Evolutionary conservation across 2,888 invertebrate genomes (phyloP).

Genomic region (Herminia tarsipennalis): DNA sequence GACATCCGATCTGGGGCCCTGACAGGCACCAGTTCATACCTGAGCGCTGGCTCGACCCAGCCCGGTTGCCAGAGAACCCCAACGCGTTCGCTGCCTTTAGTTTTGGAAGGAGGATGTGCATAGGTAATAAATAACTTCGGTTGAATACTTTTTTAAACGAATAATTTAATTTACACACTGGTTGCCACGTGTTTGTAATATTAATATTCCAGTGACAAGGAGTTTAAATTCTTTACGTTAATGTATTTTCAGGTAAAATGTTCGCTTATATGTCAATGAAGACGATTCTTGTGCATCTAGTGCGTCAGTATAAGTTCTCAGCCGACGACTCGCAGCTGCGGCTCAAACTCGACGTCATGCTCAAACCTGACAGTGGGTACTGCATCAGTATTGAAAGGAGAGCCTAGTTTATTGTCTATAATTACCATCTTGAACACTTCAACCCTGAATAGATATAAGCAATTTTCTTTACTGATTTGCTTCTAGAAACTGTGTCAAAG

Average conservation of each 20-base stretch:
- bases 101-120: conserved; percentile 63
- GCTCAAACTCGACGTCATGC: conserved; percentile 61
- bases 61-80: conserved; percentile 52
- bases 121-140: no score
- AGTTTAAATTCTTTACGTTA: neutral
- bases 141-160: no score
- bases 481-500: no score
- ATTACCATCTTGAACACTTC: no score
- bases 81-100: conserved; percentile 62
- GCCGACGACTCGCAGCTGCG: conserved; percentile 57
- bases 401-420: no score
- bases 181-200: no score
- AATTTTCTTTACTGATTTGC: no score
- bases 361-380: conserved; percentile 61
- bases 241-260: conserved; percentile 55
- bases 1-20: conserved; percentile 62
- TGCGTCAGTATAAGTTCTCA: conserved; percentile 55
- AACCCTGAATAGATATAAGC: no score
- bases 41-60: conserved; percentile 62
- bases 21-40: conserved; percentile 62
- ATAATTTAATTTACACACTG: no score
- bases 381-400: conserved; percentile 54
- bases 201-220: no score
- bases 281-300: conserved; percentile 58
- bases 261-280: conserved; percentile 72